Conservation (phyloP, 2,113 vertebrate genomes). For the Sitta europaea region DNA sequence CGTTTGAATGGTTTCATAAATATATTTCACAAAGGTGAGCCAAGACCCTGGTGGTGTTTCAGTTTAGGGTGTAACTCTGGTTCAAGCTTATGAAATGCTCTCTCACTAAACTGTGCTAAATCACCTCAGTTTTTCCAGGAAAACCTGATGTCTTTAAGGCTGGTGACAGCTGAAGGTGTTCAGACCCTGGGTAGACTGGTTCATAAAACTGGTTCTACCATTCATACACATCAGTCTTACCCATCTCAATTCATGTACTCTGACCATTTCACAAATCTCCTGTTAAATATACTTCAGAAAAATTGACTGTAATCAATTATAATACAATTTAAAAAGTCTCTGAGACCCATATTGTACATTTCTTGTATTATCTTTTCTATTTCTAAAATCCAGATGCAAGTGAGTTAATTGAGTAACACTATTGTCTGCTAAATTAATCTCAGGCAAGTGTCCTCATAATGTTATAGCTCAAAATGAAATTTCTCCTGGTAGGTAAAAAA, state of each 20-base stretch:
- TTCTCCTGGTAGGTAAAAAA: background rate
- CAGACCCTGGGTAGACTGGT: background rate
- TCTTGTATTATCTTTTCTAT: background rate
- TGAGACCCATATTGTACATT: background rate
- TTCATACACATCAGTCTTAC: background rate
- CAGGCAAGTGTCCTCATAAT: background rate
- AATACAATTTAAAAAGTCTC: conserved; percentile 16
- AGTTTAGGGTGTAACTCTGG: background rate
- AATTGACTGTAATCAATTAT: background rate
- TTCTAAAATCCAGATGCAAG: conserved; percentile 33
- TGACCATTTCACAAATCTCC: background rate
- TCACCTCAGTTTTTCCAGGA: background rate
- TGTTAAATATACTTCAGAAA: conserved; percentile 3
- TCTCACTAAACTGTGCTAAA: background rate
- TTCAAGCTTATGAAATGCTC: background rate
- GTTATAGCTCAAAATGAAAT: background rate
- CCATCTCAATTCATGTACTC: background rate
- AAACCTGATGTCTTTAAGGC: background rate
- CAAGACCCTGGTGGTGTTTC: background rate
- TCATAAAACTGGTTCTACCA: background rate
- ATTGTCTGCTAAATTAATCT: background rate
- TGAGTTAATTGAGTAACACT: background rate
- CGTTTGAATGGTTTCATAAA: background rate
- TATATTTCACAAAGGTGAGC: background rate
- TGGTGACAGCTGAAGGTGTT: background rate